phyloP scores from a whole-genome alignment of 2,797 vertebrate genomes.

The Percopsis omiscomaycus region DNA sequence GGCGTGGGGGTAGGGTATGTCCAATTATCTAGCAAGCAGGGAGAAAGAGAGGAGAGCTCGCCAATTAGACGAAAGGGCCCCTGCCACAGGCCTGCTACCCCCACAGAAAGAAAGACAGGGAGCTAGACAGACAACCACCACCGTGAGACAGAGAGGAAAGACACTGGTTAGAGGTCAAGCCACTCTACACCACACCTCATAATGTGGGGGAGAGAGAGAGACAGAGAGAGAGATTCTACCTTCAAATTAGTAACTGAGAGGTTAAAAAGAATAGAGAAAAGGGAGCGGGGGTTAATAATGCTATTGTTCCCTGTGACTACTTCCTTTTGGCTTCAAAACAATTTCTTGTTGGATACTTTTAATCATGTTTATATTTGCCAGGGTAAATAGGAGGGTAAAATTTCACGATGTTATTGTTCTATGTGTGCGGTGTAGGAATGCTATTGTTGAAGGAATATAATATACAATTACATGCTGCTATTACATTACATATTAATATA shows the following conservation, averaged over 20 bases:
- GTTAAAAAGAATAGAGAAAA: background rate
- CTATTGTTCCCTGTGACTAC: background rate
- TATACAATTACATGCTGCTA: constrained; percentile 28
- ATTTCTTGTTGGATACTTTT: too few species aligned
- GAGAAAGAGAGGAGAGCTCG: constrained; percentile 51
- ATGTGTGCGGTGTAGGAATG: too few species aligned
- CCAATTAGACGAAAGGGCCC: constrained; percentile 69
- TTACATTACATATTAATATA: too few species aligned
- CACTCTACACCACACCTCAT: background rate
- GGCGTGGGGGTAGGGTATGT: constrained; percentile 55
- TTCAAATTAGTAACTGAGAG: background rate
- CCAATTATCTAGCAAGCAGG: constrained; percentile 71
- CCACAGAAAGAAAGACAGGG: constrained; percentile 39
- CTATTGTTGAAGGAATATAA: background rate
- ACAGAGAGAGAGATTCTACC: constrained; percentile 1
- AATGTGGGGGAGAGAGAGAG: background rate
- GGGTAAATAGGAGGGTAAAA: background rate
- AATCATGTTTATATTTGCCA: too few species aligned
- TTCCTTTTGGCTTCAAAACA: too few species aligned
- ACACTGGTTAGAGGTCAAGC: constrained; percentile 7
- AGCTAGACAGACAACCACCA: constrained; percentile 32
- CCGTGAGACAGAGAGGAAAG: constrained; percentile 29
- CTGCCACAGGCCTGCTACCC: constrained; percentile 44
- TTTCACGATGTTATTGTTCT: background rate
- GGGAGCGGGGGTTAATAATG: background rate